These are phyloP conservation scores for Homarus gammarus DNA, from an alignment of 2,888 invertebrate genomes.

Conservation along the genomic window DNA sequence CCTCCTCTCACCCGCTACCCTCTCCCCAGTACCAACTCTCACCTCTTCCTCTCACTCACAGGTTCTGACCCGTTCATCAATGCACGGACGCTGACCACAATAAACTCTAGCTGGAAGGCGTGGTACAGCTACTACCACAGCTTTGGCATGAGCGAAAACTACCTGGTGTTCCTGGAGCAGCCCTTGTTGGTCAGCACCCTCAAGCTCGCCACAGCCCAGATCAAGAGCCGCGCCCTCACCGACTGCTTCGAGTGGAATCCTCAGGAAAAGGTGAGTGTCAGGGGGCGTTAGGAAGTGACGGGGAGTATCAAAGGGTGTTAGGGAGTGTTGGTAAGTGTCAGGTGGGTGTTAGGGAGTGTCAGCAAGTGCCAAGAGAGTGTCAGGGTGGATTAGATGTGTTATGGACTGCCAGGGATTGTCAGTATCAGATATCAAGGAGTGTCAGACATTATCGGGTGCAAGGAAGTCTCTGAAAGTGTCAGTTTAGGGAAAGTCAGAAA, in stretches of 20 bases:
- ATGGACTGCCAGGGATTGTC: too few species aligned
- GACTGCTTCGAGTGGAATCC: slow-evolving; percentile 80
- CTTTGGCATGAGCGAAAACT: slow-evolving; percentile 82
- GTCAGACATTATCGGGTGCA: too few species aligned
- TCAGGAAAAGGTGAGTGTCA: slow-evolving; percentile 79
- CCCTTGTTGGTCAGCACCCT: slow-evolving; percentile 80
- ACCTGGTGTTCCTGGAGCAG: slow-evolving; percentile 81
- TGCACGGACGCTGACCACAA: slow-evolving; percentile 77
- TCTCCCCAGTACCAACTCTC: background rate
- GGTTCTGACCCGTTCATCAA: slow-evolving; percentile 65
- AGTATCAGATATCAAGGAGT: too few species aligned
- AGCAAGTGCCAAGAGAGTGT: too few species aligned
- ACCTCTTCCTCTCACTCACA: slow-evolving; percentile 20
- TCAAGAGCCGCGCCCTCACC: slow-evolving; percentile 78
- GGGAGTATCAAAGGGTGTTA: background rate
- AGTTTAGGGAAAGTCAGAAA: too few species aligned
- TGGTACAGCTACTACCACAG: slow-evolving; percentile 81
- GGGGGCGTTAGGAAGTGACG: background rate
- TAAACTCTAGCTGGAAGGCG: slow-evolving; percentile 79
- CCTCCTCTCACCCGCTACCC: background rate
- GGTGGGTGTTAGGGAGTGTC: background rate
- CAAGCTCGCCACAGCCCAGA: slow-evolving; percentile 79
- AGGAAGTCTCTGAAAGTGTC: too few species aligned
- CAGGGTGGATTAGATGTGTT: too few species aligned
- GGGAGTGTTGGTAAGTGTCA: background rate